Percentiles rank a stretch among this genome's conserved stretches.
phyloP scores from a whole-genome alignment of 2,113 vertebrate genomes.

The Pomatorhinus ruficollis region DNA sequence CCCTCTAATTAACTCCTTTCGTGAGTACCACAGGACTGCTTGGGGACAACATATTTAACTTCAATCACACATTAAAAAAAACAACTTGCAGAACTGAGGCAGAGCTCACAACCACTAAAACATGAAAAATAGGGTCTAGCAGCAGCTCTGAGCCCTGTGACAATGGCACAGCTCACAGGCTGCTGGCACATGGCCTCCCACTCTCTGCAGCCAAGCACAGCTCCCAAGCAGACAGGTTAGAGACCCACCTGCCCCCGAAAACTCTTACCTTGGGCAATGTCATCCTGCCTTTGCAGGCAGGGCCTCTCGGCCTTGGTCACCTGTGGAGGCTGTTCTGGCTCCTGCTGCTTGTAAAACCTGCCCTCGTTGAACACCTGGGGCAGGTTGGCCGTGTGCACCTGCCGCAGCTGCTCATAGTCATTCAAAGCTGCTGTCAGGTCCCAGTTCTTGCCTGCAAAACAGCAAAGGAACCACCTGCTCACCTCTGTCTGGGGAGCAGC shows the following conservation, averaged over 20 bases:
- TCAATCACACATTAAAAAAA: not conserved
- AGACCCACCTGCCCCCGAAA: not conserved
- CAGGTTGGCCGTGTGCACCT: conserved; percentile 94
- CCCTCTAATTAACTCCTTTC: not conserved
- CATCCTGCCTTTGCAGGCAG: conserved; percentile 89
- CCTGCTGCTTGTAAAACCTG: conserved; percentile 82
- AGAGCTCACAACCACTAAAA: not conserved
- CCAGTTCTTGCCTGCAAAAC: conserved; percentile 93
- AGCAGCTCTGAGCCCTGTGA: not conserved
- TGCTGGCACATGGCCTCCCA: not conserved
- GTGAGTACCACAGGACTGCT: not conserved
- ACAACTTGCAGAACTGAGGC: not conserved
- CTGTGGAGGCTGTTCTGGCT: conserved; percentile 81
- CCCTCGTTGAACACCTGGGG: conserved; percentile 94
- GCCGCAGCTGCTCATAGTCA: conserved; percentile 95
- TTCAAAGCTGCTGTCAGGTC: conserved; percentile 93
- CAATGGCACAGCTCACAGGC: not conserved
- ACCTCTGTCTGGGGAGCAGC: not conserved
- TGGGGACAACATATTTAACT: not conserved
- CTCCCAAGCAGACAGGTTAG: not conserved
- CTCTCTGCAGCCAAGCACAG: not conserved
- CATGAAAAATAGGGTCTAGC: not conserved
- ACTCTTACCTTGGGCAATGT: conserved; percentile 84
- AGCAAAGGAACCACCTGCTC: not conserved
- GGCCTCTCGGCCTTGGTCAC: conserved; percentile 80